Percentiles rank a stretch among this genome's conserved stretches.
Evolutionary conservation across 2,113 vertebrate species (phyloP).

Genomic region (Genyomyrus donnyi): DNA sequence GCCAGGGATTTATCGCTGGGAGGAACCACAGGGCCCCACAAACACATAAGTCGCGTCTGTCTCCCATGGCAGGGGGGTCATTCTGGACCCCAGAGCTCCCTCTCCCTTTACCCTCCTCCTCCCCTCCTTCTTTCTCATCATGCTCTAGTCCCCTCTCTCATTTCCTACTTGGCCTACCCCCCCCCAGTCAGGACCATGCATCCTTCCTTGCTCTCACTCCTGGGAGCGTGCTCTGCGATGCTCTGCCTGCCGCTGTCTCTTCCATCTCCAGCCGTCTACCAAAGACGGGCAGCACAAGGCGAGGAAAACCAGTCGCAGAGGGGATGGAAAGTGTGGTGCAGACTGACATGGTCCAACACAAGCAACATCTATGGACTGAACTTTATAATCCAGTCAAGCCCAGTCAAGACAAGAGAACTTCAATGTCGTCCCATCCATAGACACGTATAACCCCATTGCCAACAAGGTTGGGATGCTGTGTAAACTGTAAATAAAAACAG

Average conservation of each 20-base stretch:
- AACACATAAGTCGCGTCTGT: not conserved
- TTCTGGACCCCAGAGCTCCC: slow-evolving; percentile 7
- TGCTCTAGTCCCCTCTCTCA: not conserved
- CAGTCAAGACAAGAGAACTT: not conserved
- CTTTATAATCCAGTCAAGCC: not conserved
- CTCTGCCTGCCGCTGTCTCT: not conserved
- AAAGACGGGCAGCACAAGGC: not conserved
- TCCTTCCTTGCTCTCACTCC: not conserved
- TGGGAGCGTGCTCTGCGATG: not conserved
- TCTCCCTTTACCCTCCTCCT: not conserved
- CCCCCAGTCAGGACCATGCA: not conserved
- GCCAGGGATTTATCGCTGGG: slow-evolving; percentile 17
- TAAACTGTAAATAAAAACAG: not conserved
- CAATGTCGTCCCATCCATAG: not conserved
- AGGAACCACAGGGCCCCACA: slow-evolving; percentile 19
- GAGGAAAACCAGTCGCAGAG: not conserved
- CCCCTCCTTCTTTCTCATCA: not conserved
- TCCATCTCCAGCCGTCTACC: not conserved
- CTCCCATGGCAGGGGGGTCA: not conserved
- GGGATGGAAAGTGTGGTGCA: not conserved
- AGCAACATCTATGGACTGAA: not conserved
- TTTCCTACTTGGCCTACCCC: not conserved
- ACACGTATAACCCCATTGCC: not conserved
- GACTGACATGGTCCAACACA: not conserved
- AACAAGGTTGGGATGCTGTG: not conserved